Conservation (phyloP, 2,113 vertebrate species). For the Tricholaema leucomelas region DNA sequence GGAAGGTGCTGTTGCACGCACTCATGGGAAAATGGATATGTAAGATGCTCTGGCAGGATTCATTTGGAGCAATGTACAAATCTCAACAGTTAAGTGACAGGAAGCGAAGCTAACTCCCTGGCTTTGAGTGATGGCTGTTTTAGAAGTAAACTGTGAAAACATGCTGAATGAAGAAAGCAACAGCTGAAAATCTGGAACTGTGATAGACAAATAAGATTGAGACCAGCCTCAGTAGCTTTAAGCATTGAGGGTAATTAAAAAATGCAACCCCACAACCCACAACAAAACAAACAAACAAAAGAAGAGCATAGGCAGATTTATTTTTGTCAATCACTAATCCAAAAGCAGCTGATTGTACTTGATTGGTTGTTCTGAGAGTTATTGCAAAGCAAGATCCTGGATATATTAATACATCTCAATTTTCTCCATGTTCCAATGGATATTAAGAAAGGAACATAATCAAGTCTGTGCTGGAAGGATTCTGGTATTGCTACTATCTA, state of each 20-base stretch:
- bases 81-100: background rate
- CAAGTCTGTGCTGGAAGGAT: background rate
- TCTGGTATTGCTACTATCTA: background rate
- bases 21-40: background rate
- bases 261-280: background rate
- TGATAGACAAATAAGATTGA: background rate
- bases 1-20: background rate
- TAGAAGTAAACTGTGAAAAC: slow-evolving; percentile 4
- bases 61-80: background rate
- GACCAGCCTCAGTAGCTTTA: background rate
- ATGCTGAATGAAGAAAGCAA: background rate
- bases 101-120: background rate
- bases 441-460: background rate
- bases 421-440: background rate
- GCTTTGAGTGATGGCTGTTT: background rate
- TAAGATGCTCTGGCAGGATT: background rate
- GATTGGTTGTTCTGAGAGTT: background rate
- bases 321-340: background rate
- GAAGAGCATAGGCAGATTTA: background rate
- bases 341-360: background rate
- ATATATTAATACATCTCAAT: background rate
- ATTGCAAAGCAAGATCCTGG: background rate
- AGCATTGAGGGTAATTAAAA: background rate
- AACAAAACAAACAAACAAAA: background rate
- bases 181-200: background rate